A percentile compares a stretch with the other conserved stretches of the same genome.
phyloP scores from a whole-genome alignment of 2,888 invertebrate species.

The Nomada lathburiana region DNA sequence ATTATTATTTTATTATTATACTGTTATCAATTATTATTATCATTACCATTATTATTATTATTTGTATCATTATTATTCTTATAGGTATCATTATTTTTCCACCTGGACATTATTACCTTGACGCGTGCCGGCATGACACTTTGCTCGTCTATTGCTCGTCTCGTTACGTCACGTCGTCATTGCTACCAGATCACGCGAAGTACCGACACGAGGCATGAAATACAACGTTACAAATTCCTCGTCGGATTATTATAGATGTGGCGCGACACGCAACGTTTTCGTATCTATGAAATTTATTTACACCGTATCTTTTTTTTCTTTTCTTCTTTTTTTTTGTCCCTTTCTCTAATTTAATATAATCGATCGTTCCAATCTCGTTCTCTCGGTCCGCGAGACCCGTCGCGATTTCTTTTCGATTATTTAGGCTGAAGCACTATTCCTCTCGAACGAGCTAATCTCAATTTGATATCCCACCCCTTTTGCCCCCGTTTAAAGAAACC shows the following conservation, averaged over 20 bases:
- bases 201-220: constrained; percentile 45
- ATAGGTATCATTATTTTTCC: constrained; percentile 64
- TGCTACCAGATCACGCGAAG: constrained; percentile 40
- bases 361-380: constrained; percentile 15
- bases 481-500: no score
- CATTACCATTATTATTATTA: constrained; percentile 58
- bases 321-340: neutral
- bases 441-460: neutral
- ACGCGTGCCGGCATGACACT: constrained; percentile 46
- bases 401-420: neutral
- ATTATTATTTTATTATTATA: constrained; percentile 68
- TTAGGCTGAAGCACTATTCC: neutral
- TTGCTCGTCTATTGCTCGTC: constrained; percentile 58
- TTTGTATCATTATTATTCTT: constrained; percentile 62
- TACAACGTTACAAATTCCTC: constrained; percentile 39
- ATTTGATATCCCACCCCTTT: neutral
- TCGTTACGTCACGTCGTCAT: constrained; percentile 50
- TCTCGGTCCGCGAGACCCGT: neutral
- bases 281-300: constrained; percentile 73
- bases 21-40: constrained; percentile 55
- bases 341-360: neutral
- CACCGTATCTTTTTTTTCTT: constrained; percentile 50
- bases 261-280: constrained; percentile 42
- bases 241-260: constrained; percentile 28
- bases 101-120: constrained; percentile 72